A percentile compares a stretch with the other conserved stretches of the same genome.
phyloP scores from a whole-genome alignment of 2,888 invertebrate genomes.

The Periphyllus acericola region DNA sequence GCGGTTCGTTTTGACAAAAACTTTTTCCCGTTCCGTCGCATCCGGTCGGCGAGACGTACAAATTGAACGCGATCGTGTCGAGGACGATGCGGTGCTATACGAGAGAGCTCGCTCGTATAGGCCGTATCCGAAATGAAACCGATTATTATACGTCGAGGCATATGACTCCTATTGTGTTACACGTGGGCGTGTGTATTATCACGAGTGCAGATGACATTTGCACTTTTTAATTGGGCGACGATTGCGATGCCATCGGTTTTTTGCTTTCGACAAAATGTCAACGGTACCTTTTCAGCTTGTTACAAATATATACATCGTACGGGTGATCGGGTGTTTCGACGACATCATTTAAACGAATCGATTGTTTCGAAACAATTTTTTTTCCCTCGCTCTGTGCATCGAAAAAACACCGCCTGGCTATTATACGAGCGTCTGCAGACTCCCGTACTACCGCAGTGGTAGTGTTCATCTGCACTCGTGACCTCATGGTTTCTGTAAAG shows the following conservation, averaged over 20 bases:
- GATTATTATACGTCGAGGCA: background rate
- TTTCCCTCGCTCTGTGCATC: background rate
- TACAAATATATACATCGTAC: no score
- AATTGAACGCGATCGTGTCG: slow-evolving; percentile 22
- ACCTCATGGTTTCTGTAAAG: slow-evolving; percentile 15
- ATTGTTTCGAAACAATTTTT: background rate
- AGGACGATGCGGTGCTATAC: slow-evolving; percentile 9
- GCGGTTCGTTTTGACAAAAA: slow-evolving; percentile 26
- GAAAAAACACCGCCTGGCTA: background rate
- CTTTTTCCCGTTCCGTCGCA: background rate
- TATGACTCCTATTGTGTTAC: background rate
- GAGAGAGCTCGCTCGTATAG: background rate
- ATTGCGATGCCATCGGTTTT: background rate
- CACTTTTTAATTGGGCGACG: background rate
- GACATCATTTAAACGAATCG: background rate
- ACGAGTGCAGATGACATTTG: background rate
- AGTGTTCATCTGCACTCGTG: background rate
- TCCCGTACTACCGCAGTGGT: no score
- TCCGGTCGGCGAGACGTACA: slow-evolving; percentile 32
- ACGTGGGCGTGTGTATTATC: background rate
- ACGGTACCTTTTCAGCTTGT: no score
- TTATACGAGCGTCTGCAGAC: no score
- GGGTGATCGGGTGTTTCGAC: background rate
- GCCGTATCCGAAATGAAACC: slow-evolving; percentile 21
- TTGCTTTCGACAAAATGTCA: no score